Base-by-base conservation (phyloP, 1,140 invertebrate genomes). In the Lasioglossum baleicum region DNA sequence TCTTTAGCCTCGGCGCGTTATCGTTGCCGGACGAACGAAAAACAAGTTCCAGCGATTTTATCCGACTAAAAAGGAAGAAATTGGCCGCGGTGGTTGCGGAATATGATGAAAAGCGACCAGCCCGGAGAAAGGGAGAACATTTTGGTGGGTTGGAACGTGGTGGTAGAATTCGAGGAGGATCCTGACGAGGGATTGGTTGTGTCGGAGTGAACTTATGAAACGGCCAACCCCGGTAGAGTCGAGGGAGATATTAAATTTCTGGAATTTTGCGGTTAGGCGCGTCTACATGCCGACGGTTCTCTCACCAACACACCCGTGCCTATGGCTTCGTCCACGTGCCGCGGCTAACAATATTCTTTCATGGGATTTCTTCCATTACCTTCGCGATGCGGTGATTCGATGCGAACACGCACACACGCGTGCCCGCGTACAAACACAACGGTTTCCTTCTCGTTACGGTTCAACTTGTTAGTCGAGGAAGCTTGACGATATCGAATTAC, bases 191-290 rank as follows among this genome's bases (percentile, higher is more conserved):
- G 87, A 88, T 87, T 88, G 87, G 85, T 64, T 85, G 85, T 77
- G 84, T 87, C 76, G 87, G 76, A 90, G 88, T 87, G 88, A 92
- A 92, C 90, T 92, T 92, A 92, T 92, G 90, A 92, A 92, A 92
- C 89, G 88, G 82, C 83, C 84, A 83, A 83, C 85, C 84, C 74
- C 73, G 84, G 73, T 71, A 81, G 81, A 82, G 81, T 70, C 83
- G 80, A 81, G 87, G 87, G 88, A 89, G 91, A 92, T 93, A 93
- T 93, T 93, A 93, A 93, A 93, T 93, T 93, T 93, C 92, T 93
- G 90, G 90, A 93, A 93, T 93, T 92, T 92, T 91, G 92, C 90
- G 92, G 92, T 89, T 86, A 88, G 83, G 83, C 88, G 87, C 90
- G 88, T 88, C 89, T 89, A 87, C 87, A 84, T 86, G 84, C 85